Base-by-base conservation (phyloP, 2,888 invertebrate genomes). In the Ornithoptera priamus region DNA sequence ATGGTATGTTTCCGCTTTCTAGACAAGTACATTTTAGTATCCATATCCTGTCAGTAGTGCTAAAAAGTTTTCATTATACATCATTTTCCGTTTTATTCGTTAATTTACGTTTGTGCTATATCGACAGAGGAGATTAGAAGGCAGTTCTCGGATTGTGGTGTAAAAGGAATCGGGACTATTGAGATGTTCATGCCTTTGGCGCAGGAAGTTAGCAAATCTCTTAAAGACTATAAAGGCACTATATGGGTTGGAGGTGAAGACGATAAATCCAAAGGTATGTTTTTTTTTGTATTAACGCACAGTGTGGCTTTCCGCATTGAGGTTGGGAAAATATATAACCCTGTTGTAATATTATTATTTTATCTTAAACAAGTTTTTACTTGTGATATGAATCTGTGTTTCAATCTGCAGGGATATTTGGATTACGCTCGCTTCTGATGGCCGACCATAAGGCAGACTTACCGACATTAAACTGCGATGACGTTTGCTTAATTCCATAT, bases 181-280 rank as follows among this genome's bases (percentile, higher is more conserved):
- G 94, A 94, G 61, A 84, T 94, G 81, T 91, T 95, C 66, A 88
- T 95, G 85, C 94, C 94, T n/a, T 84, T 94, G 2, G 94, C 94
- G 0, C 82, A 89, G 65, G 92, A 92, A 73, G 93, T 95, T 15
- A 90, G 92, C 72, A 89, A 93, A 63, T 79, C 85, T 0, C 84
- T 95, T 10, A 87, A 92, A 67, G 93, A 92, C 75, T 95, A 95
- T 81, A 92, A 90, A 72, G 94, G 94, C 53, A 95, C 95, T 2
- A 93, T 95, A 62, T 94, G 94, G 85, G 91, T 95, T 17, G 95
- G 95, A 2, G 94, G 94, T 1, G 93, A 94, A 65, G 93, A 94
- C 69, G 94, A 94, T 62, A 85, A 86, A 63, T 73, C 78, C 10
- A 79, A 87, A 79, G 87, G 92, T 91, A 72, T 46, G 18, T 58